phyloP scores from a whole-genome alignment of 2,797 vertebrate genomes.

The Phoeniculus purpureus region DNA sequence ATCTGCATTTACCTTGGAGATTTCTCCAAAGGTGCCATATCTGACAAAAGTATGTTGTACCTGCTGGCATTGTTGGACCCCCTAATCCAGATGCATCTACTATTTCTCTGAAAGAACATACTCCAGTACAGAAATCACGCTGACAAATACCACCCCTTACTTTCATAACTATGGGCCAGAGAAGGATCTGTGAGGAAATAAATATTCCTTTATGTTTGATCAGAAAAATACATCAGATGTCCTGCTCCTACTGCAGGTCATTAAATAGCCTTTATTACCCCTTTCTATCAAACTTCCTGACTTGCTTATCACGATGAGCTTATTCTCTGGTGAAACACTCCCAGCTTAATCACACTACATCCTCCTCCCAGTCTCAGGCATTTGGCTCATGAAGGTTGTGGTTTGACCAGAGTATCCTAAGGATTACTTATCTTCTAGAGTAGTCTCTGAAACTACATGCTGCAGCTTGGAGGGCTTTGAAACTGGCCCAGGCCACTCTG shows the following conservation, averaged over 20 bases:
- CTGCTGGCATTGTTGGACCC: not conserved
- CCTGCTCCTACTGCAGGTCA: not conserved
- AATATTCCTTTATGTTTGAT: not conserved
- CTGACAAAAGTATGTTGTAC: not conserved
- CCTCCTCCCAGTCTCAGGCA: not conserved
- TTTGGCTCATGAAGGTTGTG: not conserved
- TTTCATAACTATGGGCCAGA: not conserved
- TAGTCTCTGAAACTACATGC: not conserved
- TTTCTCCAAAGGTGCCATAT: not conserved
- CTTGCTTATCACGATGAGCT: not conserved
- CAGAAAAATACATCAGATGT: not conserved
- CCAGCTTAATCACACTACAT: not conserved
- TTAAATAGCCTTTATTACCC: not conserved
- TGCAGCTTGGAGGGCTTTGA: not conserved
- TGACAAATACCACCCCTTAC: not conserved
- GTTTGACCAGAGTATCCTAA: rapidly evolving
- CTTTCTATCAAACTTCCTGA: not conserved
- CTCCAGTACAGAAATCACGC: not conserved
- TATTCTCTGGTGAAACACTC: not conserved
- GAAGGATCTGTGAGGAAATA: not conserved
- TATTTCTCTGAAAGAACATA: not conserved
- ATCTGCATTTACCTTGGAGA: not conserved
- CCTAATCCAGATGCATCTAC: not conserved
- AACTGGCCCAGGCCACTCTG: not conserved
- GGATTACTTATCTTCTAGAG: not conserved